Evolutionary conservation across 23 tunicate species (phyloP).

Genomic region (Ascidia mentula): DNA sequence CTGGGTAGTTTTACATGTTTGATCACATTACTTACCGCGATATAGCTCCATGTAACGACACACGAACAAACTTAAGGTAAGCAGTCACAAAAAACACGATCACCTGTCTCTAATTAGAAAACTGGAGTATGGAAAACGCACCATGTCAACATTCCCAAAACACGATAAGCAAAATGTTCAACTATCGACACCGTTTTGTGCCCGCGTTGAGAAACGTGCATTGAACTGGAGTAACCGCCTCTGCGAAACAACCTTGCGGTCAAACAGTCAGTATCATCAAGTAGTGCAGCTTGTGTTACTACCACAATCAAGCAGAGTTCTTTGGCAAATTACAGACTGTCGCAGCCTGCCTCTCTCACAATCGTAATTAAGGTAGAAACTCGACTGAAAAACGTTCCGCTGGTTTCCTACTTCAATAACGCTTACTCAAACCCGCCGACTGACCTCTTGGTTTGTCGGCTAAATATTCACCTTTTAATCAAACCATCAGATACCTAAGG

Average conservation of each 20-base stretch:
- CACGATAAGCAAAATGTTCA: too few relatives aligned
- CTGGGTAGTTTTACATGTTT: too few relatives aligned
- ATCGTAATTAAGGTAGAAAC: not conserved
- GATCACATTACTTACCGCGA: too few relatives aligned
- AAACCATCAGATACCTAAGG: not conserved
- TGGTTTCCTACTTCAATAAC: not conserved
- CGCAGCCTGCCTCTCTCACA: not conserved
- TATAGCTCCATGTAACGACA: too few relatives aligned
- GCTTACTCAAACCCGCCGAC: not conserved
- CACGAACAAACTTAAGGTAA: too few relatives aligned
- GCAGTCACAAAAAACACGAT: too few relatives aligned
- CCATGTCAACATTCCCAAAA: too few relatives aligned
- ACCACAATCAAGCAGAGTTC: not conserved
- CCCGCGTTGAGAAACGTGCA: too few relatives aligned
- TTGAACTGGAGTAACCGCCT: too few relatives aligned
- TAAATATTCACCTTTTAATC: not conserved
- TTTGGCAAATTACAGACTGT: not conserved
- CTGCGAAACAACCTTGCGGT: not conserved
- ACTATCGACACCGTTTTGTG: too few relatives aligned
- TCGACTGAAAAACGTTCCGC: not conserved
- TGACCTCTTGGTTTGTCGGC: not conserved
- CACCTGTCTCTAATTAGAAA: too few relatives aligned
- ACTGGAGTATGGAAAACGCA: too few relatives aligned
- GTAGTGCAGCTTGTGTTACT: not conserved
- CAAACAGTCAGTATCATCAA: not conserved